Evolutionary conservation across 1,140 invertebrate species (phyloP), one percentile per base, ranked within the genome.

Genomic region (Eriosoma lanigerum): DNA sequence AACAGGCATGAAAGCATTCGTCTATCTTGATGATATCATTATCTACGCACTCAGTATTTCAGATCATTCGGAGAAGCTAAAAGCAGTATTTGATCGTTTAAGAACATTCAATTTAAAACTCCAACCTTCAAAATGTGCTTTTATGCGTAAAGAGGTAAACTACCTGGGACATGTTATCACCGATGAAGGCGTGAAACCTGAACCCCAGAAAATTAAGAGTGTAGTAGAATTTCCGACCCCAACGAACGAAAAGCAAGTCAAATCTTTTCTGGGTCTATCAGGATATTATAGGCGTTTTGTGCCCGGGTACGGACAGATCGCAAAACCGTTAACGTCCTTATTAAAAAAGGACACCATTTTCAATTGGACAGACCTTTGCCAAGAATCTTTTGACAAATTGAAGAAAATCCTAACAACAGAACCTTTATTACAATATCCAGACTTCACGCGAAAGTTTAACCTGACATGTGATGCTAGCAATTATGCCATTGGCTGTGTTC

Each of bases 401-500:
- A 81, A 81, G 64, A 50, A 84, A 50, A 82, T 83, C 32, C 81
- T 88, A 52, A 85, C 83, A 32, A 1, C n/a, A 83, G 85, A 84
- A 81, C 54, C 81, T 17, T 82, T 84, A n/a, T 56, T 86, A 24
- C 82, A 83, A 83, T 85, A 85, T 66, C 85, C 85, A 1, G 84
- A 86, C 81, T 85, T 86, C 46, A 32, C 2, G n/a, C 83, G 85
- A 84, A 81, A 54, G 81, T 85, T 86, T 85, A 89, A 88, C 88
- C 89, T 89, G 46, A 89, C 86, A 82, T 90, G 89, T 50, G 88
- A 89, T n/a, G 87, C n/a, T n/a, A n/a, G 87, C 24, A 46, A 80
- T 50, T 26, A 54, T 32, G 84, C 83, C 1, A 82, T 86, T 75
- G 85, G 84, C n/a, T n/a, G n/a, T n/a, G n/a, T n/a, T n/a, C n/a